phyloP scores from a whole-genome alignment of 2,888 invertebrate species.

The Orthosia gothica region DNA sequence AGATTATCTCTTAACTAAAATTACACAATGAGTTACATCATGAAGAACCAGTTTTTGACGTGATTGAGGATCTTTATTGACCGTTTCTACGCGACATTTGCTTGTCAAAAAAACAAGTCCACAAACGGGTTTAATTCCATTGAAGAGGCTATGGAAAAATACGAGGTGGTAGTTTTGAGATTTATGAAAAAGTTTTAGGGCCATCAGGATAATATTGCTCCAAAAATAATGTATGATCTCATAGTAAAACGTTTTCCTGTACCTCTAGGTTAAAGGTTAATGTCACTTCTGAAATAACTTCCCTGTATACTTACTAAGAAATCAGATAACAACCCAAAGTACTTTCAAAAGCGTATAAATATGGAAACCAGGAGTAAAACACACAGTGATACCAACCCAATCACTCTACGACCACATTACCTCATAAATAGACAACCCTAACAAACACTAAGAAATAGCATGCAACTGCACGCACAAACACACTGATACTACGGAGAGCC shows the following conservation, averaged over 20 bases:
- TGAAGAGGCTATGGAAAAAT: not conserved
- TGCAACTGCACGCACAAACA: constrained; percentile 44
- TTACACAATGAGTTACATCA: too few species aligned
- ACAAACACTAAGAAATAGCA: constrained; percentile 1
- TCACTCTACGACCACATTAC: not conserved
- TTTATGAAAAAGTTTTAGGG: not conserved
- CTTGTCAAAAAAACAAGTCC: not conserved
- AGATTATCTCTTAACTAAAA: constrained; percentile 6
- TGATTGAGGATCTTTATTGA: too few species aligned
- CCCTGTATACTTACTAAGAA: not conserved
- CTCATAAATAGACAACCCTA: constrained; percentile 27
- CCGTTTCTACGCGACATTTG: too few species aligned
- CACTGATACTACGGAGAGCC: constrained; percentile 26
- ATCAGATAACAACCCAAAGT: not conserved
- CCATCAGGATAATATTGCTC: not conserved
- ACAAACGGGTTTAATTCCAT: not conserved
- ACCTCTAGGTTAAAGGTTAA: not conserved
- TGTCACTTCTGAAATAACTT: not conserved
- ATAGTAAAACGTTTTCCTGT: not conserved
- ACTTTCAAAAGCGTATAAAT: not conserved
- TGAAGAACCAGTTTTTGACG: too few species aligned
- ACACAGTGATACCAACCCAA: not conserved
- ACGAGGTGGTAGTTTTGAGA: not conserved
- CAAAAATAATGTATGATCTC: not conserved
- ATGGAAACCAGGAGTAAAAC: not conserved